Evolutionary conservation across 2,888 invertebrate genomes (phyloP).

Genomic region (Lydus trimaculatus): DNA sequence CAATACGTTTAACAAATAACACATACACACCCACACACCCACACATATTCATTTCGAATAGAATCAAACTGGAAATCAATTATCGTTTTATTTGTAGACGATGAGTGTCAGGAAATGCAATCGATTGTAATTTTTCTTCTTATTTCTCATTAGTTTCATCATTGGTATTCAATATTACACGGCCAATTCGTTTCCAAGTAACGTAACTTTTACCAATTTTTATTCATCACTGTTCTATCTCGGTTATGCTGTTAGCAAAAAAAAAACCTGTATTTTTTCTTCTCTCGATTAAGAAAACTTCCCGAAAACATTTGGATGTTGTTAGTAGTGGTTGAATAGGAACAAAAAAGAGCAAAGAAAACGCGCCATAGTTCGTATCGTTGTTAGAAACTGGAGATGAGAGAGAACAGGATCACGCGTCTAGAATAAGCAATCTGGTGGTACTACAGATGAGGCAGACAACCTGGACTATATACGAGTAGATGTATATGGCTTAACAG

Average conservation of each 20-base stretch:
- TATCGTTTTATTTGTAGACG: background rate
- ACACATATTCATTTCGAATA: background rate
- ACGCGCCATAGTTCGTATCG: background rate
- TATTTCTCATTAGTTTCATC: background rate
- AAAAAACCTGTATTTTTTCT: background rate
- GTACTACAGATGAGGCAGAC: constrained; percentile 39
- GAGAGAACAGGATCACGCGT: constrained; percentile 38
- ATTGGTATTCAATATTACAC: background rate
- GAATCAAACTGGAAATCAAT: background rate
- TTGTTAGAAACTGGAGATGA: background rate
- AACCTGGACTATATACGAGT: constrained; percentile 41
- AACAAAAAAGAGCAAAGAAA: background rate
- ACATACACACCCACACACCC: background rate
- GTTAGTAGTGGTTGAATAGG: background rate
- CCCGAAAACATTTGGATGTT: background rate
- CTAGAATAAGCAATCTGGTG: constrained; percentile 48
- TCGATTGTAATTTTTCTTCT: background rate
- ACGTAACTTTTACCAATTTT: background rate
- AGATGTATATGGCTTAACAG: constrained; percentile 34
- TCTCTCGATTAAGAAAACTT: background rate
- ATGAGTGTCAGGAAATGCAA: background rate
- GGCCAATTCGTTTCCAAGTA: background rate
- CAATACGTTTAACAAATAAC: background rate
- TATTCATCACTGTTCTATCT: background rate
- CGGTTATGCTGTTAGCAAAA: background rate